These are phyloP conservation scores for Emydura subglobosa DNA, from an alignment of 2,113 vertebrate species.

Conservation along the genomic window DNA sequence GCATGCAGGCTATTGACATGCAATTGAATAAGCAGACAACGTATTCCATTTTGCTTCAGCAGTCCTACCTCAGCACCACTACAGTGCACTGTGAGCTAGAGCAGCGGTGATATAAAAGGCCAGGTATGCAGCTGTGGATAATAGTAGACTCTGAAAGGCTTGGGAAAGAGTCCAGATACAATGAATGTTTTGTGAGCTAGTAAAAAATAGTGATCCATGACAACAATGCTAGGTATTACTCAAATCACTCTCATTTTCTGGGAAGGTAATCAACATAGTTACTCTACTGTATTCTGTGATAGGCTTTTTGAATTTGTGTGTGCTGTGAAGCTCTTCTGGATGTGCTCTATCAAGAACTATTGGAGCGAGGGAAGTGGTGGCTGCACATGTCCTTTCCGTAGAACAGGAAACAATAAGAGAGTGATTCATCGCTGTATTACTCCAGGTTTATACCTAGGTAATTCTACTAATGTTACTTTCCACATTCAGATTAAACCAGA, in stretches of 20 bases:
- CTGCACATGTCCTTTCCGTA: not conserved
- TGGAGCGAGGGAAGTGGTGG: not conserved
- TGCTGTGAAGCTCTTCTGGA: fast-evolving
- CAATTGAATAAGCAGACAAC: not conserved
- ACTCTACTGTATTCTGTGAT: not conserved
- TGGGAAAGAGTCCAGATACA: not conserved
- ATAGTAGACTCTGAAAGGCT: not conserved
- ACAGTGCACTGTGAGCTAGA: not conserved
- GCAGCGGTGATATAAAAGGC: not conserved
- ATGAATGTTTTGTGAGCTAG: not conserved
- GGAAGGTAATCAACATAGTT: not conserved
- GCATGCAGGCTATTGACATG: not conserved
- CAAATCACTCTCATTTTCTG: not conserved
- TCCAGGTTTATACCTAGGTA: not conserved
- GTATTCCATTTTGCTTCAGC: not conserved
- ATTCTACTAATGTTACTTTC: not conserved
- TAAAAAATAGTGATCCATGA: not conserved
- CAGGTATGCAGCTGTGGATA: not conserved
- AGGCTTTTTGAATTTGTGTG: not conserved
- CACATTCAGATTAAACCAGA: not conserved
- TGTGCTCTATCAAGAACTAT: fast-evolving
- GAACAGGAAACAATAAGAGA: not conserved
- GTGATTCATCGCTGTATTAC: not conserved
- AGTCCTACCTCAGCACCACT: not conserved
- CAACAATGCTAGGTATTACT: not conserved